These are phyloP conservation scores for Mylabris sibirica DNA, from an alignment of 2,888 invertebrate genomes.

Conservation along the genomic window DNA sequence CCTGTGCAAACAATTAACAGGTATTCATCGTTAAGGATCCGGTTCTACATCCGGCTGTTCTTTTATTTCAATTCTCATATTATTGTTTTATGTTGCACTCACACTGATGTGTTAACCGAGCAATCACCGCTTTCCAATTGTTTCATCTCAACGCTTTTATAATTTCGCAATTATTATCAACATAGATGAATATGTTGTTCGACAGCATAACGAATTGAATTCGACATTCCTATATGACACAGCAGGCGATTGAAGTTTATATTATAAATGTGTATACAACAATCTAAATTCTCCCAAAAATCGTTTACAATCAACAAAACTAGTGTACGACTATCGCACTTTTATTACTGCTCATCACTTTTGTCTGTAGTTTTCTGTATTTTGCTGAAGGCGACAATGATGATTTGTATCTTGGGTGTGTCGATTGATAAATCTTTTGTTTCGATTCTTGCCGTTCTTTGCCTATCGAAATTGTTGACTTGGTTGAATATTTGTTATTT, in stretches of 20 bases:
- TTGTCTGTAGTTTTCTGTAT: slow-evolving; percentile 12
- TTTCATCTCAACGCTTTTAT: neutral
- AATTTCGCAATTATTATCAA: neutral
- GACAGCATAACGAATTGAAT: neutral
- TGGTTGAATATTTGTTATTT: neutral
- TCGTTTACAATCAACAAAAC: slow-evolving; percentile 11
- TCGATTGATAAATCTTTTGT: neutral
- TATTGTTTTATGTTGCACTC: neutral
- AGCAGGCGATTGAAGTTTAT: slow-evolving; percentile 1
- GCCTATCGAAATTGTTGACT: neutral
- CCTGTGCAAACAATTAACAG: neutral
- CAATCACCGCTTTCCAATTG: neutral
- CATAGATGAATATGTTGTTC: neutral
- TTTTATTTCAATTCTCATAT: neutral
- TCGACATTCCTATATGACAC: neutral
- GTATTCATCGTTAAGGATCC: neutral
- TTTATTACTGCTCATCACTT: slow-evolving; percentile 30
- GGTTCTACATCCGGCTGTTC: neutral
- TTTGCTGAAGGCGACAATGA: slow-evolving; percentile 11
- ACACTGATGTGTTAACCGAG: neutral
- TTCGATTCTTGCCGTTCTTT: neutral
- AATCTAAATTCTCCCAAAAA: slow-evolving; percentile 3
- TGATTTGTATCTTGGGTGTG: neutral
- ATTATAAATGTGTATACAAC: slow-evolving; percentile 5
- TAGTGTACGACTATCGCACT: slow-evolving; percentile 14